Conservation (phyloP, 1,140 invertebrate species). For the Delia radicum region DNA sequence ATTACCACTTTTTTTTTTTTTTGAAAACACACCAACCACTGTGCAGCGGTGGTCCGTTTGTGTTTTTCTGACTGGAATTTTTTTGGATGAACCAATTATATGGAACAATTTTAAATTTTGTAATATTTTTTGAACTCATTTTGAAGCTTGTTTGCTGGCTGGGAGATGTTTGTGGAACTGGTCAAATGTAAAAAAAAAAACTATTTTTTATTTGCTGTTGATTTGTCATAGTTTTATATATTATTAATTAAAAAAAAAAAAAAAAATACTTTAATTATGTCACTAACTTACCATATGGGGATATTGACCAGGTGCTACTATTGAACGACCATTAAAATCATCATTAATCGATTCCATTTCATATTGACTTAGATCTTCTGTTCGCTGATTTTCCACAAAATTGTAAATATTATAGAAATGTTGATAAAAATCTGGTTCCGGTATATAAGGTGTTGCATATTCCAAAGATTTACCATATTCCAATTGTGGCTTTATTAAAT, state of each 20-base stretch:
- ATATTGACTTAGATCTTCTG: constrained; percentile 30
- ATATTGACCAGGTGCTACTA: constrained; percentile 42
- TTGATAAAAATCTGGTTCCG: constrained; percentile 7
- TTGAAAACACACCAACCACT: no score
- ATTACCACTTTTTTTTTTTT: no score
- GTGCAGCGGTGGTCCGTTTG: no score
- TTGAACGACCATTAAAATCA: constrained; percentile 41
- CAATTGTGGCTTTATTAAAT: neutral
- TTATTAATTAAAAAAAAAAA: neutral
- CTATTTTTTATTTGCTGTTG: no score
- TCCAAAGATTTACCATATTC: neutral
- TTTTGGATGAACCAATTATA: no score
- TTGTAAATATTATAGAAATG: constrained; percentile 36
- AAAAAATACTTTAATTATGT: neutral
- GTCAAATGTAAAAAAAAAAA: no score
- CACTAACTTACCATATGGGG: constrained; percentile 37
- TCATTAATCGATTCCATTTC: constrained; percentile 32
- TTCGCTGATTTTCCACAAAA: constrained; percentile 28
- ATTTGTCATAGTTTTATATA: neutral
- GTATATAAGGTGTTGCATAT: neutral
- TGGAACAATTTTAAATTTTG: no score
- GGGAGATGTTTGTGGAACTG: no score
- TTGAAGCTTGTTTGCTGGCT: no score
- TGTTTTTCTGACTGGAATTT: no score
- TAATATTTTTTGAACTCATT: no score